A percentile compares a stretch with the other conserved stretches of the same genome.
phyloP scores from a whole-genome alignment of 2,888 invertebrate genomes.

The Ornithoptera alexandrae region DNA sequence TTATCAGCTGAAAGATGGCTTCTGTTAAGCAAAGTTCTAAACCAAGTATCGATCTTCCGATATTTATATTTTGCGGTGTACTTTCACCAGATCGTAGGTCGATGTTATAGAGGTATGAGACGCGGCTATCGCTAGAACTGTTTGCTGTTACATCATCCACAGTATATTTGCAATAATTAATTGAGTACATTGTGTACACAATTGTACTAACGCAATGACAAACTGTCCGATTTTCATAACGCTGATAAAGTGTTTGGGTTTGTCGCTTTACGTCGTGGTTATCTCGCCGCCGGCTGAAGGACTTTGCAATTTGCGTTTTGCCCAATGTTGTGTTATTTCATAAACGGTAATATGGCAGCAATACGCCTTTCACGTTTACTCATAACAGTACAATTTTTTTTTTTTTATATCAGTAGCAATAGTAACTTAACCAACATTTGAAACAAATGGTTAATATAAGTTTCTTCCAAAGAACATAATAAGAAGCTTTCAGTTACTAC shows the following conservation, averaged over 20 bases:
- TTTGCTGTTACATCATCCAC: too few species aligned
- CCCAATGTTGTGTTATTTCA: constrained; percentile 21
- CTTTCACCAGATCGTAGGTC: too few species aligned
- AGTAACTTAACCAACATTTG: too few species aligned
- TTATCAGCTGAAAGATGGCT: too few species aligned
- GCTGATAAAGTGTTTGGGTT: constrained; percentile 4
- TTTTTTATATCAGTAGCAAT: neutral
- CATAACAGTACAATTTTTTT: neutral
- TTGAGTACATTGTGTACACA: constrained; percentile 1
- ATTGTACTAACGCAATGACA: constrained; percentile 15
- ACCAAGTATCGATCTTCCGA: too few species aligned
- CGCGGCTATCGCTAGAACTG: too few species aligned
- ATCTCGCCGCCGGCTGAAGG: constrained; percentile 17
- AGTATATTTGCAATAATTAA: neutral
- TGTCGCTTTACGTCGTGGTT: constrained; percentile 16
- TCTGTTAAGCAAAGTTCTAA: too few species aligned
- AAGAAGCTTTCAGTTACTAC: too few species aligned
- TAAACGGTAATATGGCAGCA: constrained; percentile 3
- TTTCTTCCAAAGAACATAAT: too few species aligned
- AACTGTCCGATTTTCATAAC: constrained; percentile 16
- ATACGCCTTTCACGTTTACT: constrained; percentile 14
- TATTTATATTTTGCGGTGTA: too few species aligned
- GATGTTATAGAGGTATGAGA: too few species aligned
- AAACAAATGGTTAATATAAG: too few species aligned
- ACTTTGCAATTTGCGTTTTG: constrained; percentile 21